Evolutionary conservation across 2,797 vertebrate species (phyloP).

Genomic region (Catostomus latipinnis): DNA sequence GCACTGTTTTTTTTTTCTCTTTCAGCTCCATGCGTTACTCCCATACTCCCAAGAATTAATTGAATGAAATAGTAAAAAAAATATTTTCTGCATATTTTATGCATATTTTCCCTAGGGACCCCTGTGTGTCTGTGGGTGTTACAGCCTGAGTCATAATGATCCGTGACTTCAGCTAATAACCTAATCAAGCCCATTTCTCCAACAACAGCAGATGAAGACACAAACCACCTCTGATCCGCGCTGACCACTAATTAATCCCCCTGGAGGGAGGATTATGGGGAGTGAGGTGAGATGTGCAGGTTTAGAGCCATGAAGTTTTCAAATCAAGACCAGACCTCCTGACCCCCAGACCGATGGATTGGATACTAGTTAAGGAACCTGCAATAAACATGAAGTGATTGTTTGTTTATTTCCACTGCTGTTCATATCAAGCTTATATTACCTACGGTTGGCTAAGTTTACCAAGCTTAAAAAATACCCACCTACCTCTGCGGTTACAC

Average conservation of each 20-base stretch:
- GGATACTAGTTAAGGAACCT: background rate
- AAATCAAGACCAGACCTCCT: slow-evolving; percentile 31
- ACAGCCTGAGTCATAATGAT: slow-evolving; percentile 63
- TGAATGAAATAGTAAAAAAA: background rate
- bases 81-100: slow-evolving; percentile 1
- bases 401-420: slow-evolving; percentile 42
- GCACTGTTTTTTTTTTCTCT: too few relatives aligned
- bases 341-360: slow-evolving; percentile 31
- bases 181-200: slow-evolving; percentile 54
- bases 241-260: slow-evolving; percentile 55
- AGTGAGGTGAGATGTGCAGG: slow-evolving; percentile 8
- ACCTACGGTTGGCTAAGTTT: slow-evolving; percentile 43
- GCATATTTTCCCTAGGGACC: slow-evolving; percentile 10
- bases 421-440: slow-evolving; percentile 43
- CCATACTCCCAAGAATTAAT: background rate
- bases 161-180: slow-evolving; percentile 56
- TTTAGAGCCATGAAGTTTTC: slow-evolving; percentile 35
- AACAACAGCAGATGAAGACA: slow-evolving; percentile 39
- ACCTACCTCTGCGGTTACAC: slow-evolving; percentile 46
- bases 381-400: slow-evolving; percentile 30
- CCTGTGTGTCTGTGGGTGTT: slow-evolving; percentile 10
- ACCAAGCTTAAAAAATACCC: slow-evolving; percentile 32
- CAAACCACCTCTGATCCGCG: slow-evolving; percentile 34
- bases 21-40: background rate
- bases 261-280: slow-evolving; percentile 41